Evolutionary conservation across 1,140 invertebrate genomes (phyloP), one percentile per base, ranked within the genome.

Genomic region (Drosophila simulans): DNA sequence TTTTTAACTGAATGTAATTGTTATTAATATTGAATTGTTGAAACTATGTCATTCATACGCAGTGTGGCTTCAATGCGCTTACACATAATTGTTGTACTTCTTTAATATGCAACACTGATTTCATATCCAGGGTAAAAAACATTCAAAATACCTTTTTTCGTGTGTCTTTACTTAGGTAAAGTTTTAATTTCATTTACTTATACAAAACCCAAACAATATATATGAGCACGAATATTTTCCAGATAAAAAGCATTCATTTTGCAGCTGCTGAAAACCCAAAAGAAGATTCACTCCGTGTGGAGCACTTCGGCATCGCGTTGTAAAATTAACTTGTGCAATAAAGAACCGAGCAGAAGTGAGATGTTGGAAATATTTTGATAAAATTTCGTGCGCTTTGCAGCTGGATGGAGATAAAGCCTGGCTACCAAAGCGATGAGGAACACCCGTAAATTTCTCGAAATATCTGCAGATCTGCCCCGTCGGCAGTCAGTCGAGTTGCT

Each of bases 321-420:
- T 89, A 74, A 89, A 89, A 74, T 89, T 89, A 84, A 84, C 77
- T 89, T 71, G 53, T 34, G 68, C 68, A 59, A 77, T 80, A 88
- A 80, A 88, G 81, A 73, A 57, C 8, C 17, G n/a, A 68, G 42
- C 35, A n/a, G 35, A 40, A 34, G 62, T 13, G 65, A 65, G 55
- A 60, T 65, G 43, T 55, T 57, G 64, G 46, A 80, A 80, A 77
- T 66, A 80, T 89, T 83, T 80, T 69, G 54, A 60, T 79, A 88
- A 74, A 48, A 71, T 68, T 79, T 75, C 69, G 46, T 58, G 49
- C 40, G 52, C 42, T 71, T 65, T 64, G 74, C 43, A 70, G 66
- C 64, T 57, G 64, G 43, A 51, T 39, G 13, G 13, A 39, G 37
- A 39, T 66, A 31, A 34, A 57, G 69, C 39, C 42, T 55, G 52